Evolutionary conservation across 2,113 vertebrate species (phyloP), one percentile per base, ranked within the genome.

Genomic region (Malaclemys terrapin): DNA sequence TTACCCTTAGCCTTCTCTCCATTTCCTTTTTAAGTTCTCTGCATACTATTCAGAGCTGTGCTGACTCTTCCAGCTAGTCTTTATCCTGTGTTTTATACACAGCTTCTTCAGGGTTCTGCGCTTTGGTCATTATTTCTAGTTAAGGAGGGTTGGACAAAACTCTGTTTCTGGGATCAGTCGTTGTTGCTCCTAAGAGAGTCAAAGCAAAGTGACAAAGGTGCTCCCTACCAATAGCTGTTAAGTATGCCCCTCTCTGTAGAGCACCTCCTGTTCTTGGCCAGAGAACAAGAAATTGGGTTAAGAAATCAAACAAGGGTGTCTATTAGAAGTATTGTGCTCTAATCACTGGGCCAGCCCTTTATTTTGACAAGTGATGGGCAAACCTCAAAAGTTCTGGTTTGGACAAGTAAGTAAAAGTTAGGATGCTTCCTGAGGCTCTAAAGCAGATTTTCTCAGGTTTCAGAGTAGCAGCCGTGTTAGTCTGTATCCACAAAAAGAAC

Each of bases 1-100:
- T 93, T 89, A 92, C 78, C 22, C 16, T 95, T 72, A 19, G 52
- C 82, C 94, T 42, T 94, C 38, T 93, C 91, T 92, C 90, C 45
- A 57, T 96, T 93, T 95, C 81, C 89, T 93, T 89, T 91, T 79
- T 84, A 95, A 94, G 72, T 92, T 93, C 87, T 95, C n/a, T 92
- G 42, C 1, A 0, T 89, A 92, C 91, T 49, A 72, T 62, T 85
- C 83, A 31, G 76, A 94, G 82, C 59, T 93, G 27, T 89, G 62
- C 78, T 85, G 85, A 90, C 87, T 96, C 72, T 84, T 90, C 17
- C 19, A 79, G 59, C 24, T 76, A 22, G 35, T 69, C 31, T 69
- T 16, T n/a, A 19, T 65, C 62, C 8, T 69, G 31, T 69, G 53
- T 31, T 76, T 90, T 93, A 50, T 11, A 78, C 62, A 69, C 62